Conservation (phyloP, 2,797 vertebrate genomes). For the Epinephelus awoara region DNA sequence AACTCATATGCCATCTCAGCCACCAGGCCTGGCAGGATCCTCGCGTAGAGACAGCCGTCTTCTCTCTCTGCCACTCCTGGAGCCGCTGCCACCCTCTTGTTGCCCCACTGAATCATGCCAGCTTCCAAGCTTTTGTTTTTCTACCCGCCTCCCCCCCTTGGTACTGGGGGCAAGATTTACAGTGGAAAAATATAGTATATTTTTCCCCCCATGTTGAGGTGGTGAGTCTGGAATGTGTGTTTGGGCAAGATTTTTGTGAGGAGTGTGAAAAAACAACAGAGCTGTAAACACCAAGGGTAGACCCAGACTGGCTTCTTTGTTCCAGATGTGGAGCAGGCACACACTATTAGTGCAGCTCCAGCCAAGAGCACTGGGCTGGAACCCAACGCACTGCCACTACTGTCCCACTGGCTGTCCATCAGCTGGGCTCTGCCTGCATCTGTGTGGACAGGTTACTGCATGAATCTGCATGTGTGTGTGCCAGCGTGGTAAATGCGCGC, state of each 20-base stretch:
- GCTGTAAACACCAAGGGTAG: slow-evolving; percentile 82
- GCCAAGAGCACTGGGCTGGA: slow-evolving; percentile 39
- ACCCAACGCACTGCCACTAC: slow-evolving; percentile 55
- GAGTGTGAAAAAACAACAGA: slow-evolving; percentile 86
- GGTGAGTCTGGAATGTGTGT: slow-evolving; percentile 84
- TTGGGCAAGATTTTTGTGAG: slow-evolving; percentile 78
- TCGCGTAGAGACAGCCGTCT: slow-evolving; percentile 42
- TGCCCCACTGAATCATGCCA: slow-evolving; percentile 62
- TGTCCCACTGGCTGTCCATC: slow-evolving; percentile 56
- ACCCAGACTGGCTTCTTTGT: slow-evolving; percentile 81
- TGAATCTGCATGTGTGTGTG: slow-evolving; percentile 2
- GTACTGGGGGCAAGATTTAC: slow-evolving; percentile 79
- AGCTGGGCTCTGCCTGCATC: slow-evolving; percentile 19
- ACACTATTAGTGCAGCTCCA: slow-evolving; percentile 47
- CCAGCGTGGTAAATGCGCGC: slow-evolving; percentile 42
- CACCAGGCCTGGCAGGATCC: slow-evolving; percentile 46
- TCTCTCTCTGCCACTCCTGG: slow-evolving; percentile 12
- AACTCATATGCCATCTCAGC: slow-evolving; percentile 65
- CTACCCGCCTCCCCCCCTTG: slow-evolving; percentile 37
- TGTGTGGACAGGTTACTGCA: slow-evolving; percentile 40
- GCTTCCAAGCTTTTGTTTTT: slow-evolving; percentile 67
- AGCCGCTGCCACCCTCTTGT: slow-evolving; percentile 48
- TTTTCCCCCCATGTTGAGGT: slow-evolving; percentile 79
- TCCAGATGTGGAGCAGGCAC: slow-evolving; percentile 82
- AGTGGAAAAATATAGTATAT: slow-evolving; percentile 84